phyloP scores from a whole-genome alignment of 2,888 invertebrate genomes.

The Cheilosia soror region DNA sequence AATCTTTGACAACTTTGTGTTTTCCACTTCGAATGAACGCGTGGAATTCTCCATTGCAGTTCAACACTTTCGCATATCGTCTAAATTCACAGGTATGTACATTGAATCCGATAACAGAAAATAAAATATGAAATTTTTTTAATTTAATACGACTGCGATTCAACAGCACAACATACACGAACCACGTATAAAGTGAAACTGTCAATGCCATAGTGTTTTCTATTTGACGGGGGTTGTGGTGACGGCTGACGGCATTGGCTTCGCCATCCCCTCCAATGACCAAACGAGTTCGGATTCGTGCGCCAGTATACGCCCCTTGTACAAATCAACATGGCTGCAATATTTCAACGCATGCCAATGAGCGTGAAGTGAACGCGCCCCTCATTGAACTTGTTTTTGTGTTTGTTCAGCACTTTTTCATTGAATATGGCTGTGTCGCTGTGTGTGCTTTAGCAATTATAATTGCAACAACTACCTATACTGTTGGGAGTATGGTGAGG shows the following conservation, averaged over 20 bases:
- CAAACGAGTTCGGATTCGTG: conserved; percentile 53
- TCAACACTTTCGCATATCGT: conserved; percentile 62
- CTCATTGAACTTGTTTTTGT: conserved; percentile 40
- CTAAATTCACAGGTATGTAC: conserved; percentile 17
- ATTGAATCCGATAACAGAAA: conserved; percentile 13
- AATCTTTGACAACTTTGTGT: conserved; percentile 79
- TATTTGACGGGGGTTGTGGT: conserved; percentile 38
- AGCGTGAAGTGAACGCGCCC: conserved; percentile 57
- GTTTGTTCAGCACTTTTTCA: conserved; percentile 43
- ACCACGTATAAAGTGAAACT: conserved; percentile 69
- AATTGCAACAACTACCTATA: conserved; percentile 54
- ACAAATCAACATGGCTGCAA: conserved; percentile 73
- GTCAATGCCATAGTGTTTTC: conserved; percentile 47
- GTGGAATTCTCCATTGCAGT: conserved; percentile 65
- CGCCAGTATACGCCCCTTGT: conserved; percentile 67
- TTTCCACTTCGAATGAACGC: conserved; percentile 67
- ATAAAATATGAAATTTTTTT: not conserved
- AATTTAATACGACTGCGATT: conserved; percentile 12
- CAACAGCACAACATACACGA: conserved; percentile 60
- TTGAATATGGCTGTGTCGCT: conserved; percentile 9
- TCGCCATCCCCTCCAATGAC: conserved; percentile 63
- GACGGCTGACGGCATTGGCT: conserved; percentile 50
- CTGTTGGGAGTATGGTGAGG: not conserved
- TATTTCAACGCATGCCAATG: conserved; percentile 70
- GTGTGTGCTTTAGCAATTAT: conserved; percentile 52